Conservation (phyloP, 2,888 invertebrate species). For the Pherbina coryleti region DNA sequence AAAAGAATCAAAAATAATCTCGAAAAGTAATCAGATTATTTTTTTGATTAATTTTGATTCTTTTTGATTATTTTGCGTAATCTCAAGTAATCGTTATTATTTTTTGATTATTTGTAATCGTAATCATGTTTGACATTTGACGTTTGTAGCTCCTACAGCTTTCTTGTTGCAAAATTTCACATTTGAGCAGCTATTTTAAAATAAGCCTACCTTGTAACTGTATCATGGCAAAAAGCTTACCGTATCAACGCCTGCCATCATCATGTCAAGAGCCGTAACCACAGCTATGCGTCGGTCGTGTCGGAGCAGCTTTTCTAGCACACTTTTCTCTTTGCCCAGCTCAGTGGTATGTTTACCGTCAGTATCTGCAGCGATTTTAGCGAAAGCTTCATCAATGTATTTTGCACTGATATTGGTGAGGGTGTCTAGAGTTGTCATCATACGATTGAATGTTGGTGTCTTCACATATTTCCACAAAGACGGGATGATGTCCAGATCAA, state of each 20-base stretch:
- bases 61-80: too few species aligned
- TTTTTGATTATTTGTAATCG: too few species aligned
- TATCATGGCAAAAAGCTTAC: too few species aligned
- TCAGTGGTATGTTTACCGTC: slow-evolving; percentile 57
- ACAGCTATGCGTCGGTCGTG: slow-evolving; percentile 75
- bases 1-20: too few species aligned
- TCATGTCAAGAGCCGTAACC: slow-evolving; percentile 78
- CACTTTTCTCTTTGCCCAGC: slow-evolving; percentile 67
- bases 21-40: too few species aligned
- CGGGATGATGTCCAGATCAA: slow-evolving; percentile 56
- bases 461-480: slow-evolving; percentile 55
- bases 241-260: slow-evolving; percentile 80
- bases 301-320: slow-evolving; percentile 75
- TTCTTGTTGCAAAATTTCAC: too few species aligned
- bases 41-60: too few species aligned
- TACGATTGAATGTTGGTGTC: slow-evolving; percentile 51
- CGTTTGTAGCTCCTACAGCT: too few species aligned
- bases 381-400: slow-evolving; percentile 63
- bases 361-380: slow-evolving; percentile 49
- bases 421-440: slow-evolving; percentile 49
- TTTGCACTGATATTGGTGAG: slow-evolving; percentile 51
- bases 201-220: too few species aligned
- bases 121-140: too few species aligned
- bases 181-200: too few species aligned
- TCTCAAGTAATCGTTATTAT: too few species aligned